Base-by-base conservation (phyloP, 2,888 invertebrate genomes). In the Catocala sponsa region DNA sequence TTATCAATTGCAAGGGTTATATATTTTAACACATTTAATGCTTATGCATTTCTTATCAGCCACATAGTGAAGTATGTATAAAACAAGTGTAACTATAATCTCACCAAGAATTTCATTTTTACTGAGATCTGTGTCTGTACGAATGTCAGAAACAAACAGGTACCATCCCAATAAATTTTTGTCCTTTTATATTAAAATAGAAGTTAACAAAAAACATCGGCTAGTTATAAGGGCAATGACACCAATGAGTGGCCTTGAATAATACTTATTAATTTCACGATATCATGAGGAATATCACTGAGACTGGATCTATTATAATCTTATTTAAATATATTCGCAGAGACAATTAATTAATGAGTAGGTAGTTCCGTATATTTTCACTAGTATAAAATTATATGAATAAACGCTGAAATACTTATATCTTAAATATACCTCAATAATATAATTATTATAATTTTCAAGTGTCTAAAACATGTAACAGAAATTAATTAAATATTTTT, bases 51-150 rank as follows among this genome's bases (percentile, higher is more conserved):
- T 25, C 25, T 25, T 25, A 25, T 25, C 25, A 25, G 2, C 15
- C 25, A 25, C 25, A 25, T 25, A 25, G 4, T 38, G 6, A 38
- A 4, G 6, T 38, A 38, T 7, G 6, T 38, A 38, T 38, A 0
- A 38, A 9, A 6, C 6, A n/a, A 38, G 9, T 25, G 25, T 25
- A 38, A 38, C 35, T 6, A 38, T 38, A 9, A 38, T 38, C 87
- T 82, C 53, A 88, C 88, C 81, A 88, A 76, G 75, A 85, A 83
- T 81, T 86, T 87, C 88, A 88, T 88, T 58, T 65, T 79, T 85
- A 80, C 60, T 80, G 80, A 84, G 84, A 82, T 85, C 78, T 79
- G 78, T 72, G 65, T 78, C 72, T 80, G 77, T 71, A 70, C 71
- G 74, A 70, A 63, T 71, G 61, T 74, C 78, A 80, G 75, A 81